Percentiles rank a stretch among this genome's conserved stretches.
These are phyloP conservation scores for Corythoichthys intestinalis DNA, from an alignment of 2,113 vertebrate species.

Conservation along the genomic window DNA sequence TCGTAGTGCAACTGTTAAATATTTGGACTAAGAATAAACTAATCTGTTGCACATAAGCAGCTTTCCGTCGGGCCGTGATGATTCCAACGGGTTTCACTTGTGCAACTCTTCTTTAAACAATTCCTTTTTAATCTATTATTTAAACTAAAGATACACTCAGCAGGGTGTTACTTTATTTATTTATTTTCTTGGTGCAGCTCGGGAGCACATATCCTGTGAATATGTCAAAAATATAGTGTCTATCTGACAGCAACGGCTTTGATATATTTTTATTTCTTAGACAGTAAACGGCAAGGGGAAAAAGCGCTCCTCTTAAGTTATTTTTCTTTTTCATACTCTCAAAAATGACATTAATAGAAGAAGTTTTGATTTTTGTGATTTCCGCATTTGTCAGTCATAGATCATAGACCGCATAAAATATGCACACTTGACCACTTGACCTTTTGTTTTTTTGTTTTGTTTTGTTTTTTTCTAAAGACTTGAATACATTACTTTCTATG, in stretches of 20 bases:
- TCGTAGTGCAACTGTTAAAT: constrained; percentile 37
- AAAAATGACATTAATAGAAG: neutral
- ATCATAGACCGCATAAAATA: neutral
- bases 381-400: neutral
- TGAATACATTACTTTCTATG: neutral
- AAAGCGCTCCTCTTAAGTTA: neutral
- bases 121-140: neutral
- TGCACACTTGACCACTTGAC: neutral
- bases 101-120: constrained; percentile 5
- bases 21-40: constrained; percentile 9
- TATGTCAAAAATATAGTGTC: neutral
- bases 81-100: constrained; percentile 7
- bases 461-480: neutral
- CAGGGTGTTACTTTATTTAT: neutral
- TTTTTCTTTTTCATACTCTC: neutral
- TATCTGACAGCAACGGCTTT: neutral
- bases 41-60: constrained; percentile 5
- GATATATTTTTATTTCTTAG: neutral
- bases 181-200: neutral
- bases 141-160: constrained; percentile 9
- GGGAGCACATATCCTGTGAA: neutral
- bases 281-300: neutral
- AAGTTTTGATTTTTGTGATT: neutral
- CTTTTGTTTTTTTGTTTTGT: neutral
- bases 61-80: constrained; percentile 9